Conservation (phyloP, 2,888 invertebrate genomes). For the Rotaria socialis region DNA sequence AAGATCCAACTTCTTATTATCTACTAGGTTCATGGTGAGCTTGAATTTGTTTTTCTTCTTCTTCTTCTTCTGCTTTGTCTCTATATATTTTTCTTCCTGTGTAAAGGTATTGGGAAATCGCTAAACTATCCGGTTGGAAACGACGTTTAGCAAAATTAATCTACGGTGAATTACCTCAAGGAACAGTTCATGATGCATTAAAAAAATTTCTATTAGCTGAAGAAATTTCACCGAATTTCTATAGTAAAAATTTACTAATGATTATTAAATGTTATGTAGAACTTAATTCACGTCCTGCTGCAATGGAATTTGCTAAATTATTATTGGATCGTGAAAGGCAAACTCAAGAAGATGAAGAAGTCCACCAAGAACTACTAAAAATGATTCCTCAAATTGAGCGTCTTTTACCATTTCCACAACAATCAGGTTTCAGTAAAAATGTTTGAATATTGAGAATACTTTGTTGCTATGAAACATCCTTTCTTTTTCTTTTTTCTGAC, state of each 20-base stretch:
- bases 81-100: neutral
- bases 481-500: neutral
- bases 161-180: slow-evolving; percentile 16
- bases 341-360: slow-evolving; percentile 35
- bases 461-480: neutral
- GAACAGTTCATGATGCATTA: slow-evolving; percentile 26
- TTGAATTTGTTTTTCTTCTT: too few species aligned
- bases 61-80: neutral
- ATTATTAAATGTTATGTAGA: slow-evolving; percentile 23
- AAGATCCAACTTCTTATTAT: slow-evolving; percentile 6
- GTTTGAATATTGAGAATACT: neutral
- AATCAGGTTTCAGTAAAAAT: neutral
- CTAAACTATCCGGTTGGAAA: slow-evolving; percentile 13
- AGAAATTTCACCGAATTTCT: neutral
- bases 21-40: neutral
- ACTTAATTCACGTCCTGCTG: neutral
- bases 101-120: neutral
- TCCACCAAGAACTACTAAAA: slow-evolving; percentile 2
- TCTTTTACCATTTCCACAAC: neutral
- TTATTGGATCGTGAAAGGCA: neutral
- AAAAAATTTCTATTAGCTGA: slow-evolving; percentile 13
- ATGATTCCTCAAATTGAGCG: neutral
- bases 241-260: slow-evolving; percentile 33
- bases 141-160: slow-evolving; percentile 17
- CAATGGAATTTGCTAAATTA: slow-evolving; percentile 6